Percentiles rank a stretch among this genome's conserved stretches.
phyloP scores from a whole-genome alignment of 2,113 vertebrate genomes.

The Cinclus cinclus region DNA sequence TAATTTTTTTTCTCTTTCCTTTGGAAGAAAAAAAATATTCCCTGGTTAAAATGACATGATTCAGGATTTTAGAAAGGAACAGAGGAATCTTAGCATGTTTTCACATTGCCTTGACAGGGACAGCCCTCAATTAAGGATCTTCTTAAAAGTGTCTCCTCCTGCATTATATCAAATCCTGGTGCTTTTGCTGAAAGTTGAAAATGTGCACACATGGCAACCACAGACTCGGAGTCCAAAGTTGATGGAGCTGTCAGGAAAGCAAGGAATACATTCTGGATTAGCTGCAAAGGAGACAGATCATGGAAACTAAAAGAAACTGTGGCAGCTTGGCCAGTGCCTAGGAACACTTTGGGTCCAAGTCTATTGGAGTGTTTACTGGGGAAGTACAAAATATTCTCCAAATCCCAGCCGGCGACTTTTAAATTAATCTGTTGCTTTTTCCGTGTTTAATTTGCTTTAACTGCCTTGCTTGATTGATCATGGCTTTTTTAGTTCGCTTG shows the following conservation, averaged over 20 bases:
- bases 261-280: neutral
- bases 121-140: neutral
- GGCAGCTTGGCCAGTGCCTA: conserved; percentile 39
- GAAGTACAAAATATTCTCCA: conserved; percentile 42
- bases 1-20: neutral
- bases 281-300: conserved; percentile 12
- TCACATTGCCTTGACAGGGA: neutral
- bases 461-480: neutral
- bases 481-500: neutral
- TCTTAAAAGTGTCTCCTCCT: neutral
- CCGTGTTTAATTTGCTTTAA: conserved; percentile 35
- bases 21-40: neutral
- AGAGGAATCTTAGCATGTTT: neutral
- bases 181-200: neutral
- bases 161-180: neutral
- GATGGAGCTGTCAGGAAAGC: neutral
- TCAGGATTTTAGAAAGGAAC: neutral
- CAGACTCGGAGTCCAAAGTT: neutral
- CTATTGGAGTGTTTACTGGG: neutral
- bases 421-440: conserved; percentile 25
- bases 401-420: neutral
- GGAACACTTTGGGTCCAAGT: conserved; percentile 47
- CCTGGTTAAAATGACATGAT: neutral
- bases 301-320: conserved; percentile 7
- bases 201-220: neutral